Conservation (phyloP, 2,113 vertebrate species). For the Mesocricetus auratus region DNA sequence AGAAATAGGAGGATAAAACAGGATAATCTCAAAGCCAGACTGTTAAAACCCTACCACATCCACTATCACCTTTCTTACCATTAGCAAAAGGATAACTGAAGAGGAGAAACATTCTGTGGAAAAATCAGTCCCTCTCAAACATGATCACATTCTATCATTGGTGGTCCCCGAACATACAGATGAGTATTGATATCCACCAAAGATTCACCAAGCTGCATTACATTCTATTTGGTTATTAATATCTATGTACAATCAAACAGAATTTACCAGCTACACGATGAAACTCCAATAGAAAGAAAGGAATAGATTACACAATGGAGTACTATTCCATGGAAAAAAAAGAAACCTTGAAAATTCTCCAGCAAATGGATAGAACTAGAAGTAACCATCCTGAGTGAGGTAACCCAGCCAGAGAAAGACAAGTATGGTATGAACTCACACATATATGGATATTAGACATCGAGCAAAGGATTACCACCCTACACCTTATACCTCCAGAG, state of each 20-base stretch:
- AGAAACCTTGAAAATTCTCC: too few relatives aligned
- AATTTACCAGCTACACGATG: too few relatives aligned
- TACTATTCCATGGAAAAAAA: too few relatives aligned
- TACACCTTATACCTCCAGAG: too few relatives aligned
- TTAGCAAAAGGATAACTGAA: background rate
- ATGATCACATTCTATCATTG: background rate
- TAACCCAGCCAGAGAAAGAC: too few relatives aligned
- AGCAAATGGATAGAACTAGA: too few relatives aligned
- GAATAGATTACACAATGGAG: background rate
- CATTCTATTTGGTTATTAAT: background rate
- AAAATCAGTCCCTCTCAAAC: background rate
- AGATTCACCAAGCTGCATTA: background rate
- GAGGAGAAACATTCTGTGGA: background rate
- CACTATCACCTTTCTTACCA: background rate
- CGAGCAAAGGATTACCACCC: too few relatives aligned
- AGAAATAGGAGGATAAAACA: too few relatives aligned
- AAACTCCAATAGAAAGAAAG: background rate
- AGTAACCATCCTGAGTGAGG: too few relatives aligned
- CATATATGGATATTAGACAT: too few relatives aligned
- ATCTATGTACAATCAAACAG: background rate
- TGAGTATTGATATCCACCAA: background rate
- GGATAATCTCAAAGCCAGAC: background rate
- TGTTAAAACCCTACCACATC: fast-evolving
- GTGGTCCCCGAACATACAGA: background rate
- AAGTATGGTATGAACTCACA: too few relatives aligned